Evolutionary conservation across 2,888 invertebrate genomes (phyloP).

Genomic region (Plutella xylostella): DNA sequence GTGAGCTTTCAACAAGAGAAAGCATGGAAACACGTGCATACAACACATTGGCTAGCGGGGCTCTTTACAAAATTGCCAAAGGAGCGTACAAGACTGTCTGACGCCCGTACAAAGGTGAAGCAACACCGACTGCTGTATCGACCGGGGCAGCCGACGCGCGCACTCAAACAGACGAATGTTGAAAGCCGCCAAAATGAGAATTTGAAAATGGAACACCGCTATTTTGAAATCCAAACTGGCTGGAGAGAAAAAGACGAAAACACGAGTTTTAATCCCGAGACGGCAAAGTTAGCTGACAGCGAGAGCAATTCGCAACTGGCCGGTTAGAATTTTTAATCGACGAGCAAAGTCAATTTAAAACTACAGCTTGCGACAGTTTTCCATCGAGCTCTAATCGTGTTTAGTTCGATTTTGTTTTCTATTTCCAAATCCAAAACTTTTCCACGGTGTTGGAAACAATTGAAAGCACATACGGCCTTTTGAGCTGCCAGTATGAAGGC

Average conservation of each 20-base stretch:
- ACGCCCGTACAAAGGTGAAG: conserved; percentile 43
- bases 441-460: not conserved
- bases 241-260: no score
- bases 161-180: conserved; percentile 48
- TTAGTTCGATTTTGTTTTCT: no score
- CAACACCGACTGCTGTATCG: conserved; percentile 61
- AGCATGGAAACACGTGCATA: not conserved
- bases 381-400: no score
- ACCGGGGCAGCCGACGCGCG: conserved; percentile 57
- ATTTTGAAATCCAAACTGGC: no score
- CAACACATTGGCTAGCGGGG: not conserved
- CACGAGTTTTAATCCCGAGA: no score
- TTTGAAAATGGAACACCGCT: conserved; percentile 11
- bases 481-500: no score
- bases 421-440: no score
- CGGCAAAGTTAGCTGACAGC: no score
- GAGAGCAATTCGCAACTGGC: no score
- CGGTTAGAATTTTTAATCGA: no score
- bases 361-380: no score
- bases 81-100: conserved; percentile 48
- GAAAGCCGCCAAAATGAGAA: conserved; percentile 18
- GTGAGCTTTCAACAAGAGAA: not conserved
- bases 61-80: not conserved
- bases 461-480: conserved; percentile 24
- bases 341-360: no score